A percentile compares a stretch with the other conserved stretches of the same genome.
Conservation (phyloP, 2,797 vertebrate genomes). For the Miopithecus talapoin region DNA sequence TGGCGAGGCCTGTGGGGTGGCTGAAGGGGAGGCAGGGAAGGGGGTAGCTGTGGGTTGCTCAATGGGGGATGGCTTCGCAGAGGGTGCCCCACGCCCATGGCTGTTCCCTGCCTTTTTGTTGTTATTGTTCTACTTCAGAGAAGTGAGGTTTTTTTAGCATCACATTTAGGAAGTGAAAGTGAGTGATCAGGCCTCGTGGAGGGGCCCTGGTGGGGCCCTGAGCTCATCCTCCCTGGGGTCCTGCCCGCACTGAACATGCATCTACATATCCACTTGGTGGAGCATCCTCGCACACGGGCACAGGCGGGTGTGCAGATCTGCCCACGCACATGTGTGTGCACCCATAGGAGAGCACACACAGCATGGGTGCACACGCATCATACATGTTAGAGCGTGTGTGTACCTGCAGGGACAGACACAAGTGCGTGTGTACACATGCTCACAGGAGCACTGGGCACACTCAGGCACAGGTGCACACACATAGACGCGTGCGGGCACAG, state of each 20-base stretch:
- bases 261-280: not conserved
- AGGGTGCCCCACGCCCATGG: not conserved
- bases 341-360: not conserved
- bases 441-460: no score
- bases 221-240: not conserved
- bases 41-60: not conserved
- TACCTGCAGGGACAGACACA: no score
- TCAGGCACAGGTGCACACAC: not conserved
- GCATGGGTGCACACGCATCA: not conserved
- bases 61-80: not conserved
- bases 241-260: not conserved
- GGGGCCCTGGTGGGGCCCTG: not conserved
- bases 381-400: accelerated
- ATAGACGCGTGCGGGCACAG: not conserved
- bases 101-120: not conserved
- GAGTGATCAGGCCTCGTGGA: accelerated
- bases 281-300: not conserved
- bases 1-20: not conserved
- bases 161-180: not conserved
- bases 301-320: not conserved
- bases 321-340: not conserved
- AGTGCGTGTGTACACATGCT: accelerated
- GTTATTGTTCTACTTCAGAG: not conserved
- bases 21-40: not conserved
- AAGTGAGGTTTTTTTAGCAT: not conserved